These are phyloP conservation scores for Illadopsis cleaveri DNA, from an alignment of 2,113 vertebrate species.

Conservation along the genomic window DNA sequence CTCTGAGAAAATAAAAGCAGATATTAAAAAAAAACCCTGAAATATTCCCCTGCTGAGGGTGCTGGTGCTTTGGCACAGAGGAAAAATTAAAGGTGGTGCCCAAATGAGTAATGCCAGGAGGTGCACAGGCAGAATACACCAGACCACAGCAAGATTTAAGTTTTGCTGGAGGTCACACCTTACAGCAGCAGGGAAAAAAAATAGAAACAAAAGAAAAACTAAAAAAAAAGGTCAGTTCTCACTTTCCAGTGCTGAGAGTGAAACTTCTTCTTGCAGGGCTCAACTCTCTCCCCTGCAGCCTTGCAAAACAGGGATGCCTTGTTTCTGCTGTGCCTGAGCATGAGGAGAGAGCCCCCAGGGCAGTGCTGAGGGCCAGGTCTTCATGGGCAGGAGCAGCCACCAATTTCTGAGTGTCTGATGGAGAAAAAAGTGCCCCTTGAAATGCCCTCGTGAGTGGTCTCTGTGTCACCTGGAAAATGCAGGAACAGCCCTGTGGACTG, in stretches of 20 bases:
- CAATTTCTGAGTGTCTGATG: accelerated
- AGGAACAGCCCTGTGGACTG: background rate
- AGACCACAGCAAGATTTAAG: background rate
- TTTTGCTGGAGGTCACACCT: background rate
- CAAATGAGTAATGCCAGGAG: background rate
- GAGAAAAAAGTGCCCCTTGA: accelerated
- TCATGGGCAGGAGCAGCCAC: background rate
- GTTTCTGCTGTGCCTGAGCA: background rate
- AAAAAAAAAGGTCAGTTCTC: background rate
- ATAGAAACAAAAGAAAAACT: background rate
- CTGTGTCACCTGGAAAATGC: background rate
- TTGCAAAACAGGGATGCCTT: background rate
- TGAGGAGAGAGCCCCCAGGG: accelerated
- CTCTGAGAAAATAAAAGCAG: background rate
- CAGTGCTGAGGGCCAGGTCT: background rate
- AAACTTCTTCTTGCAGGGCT: background rate
- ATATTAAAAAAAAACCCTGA: background rate
- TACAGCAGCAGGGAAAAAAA: background rate
- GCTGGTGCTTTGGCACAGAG: background rate
- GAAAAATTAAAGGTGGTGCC: background rate
- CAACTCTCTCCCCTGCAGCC: background rate
- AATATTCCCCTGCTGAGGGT: background rate
- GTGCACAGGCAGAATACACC: background rate
- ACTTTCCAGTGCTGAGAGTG: background rate
- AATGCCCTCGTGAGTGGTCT: accelerated